Base-by-base conservation (phyloP, 2,888 invertebrate species). In the Chalcosyrphus nemorum region DNA sequence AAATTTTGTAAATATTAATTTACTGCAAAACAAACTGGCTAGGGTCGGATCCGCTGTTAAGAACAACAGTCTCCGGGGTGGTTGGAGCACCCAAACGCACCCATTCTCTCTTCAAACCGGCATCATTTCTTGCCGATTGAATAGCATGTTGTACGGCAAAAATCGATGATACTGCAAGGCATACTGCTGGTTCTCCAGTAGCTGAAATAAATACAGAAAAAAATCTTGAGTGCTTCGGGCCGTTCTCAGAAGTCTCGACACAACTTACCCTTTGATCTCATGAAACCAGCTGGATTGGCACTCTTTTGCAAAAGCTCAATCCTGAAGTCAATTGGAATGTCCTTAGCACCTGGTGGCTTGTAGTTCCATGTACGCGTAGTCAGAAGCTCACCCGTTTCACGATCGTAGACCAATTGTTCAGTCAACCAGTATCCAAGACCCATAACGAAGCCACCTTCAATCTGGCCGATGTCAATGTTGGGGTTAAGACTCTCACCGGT, bases 361-460 rank as follows among this genome's bases (percentile, higher is more conserved):
- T 96, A 96, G 56, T 93, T 95, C 97, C 97, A 97, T 2, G 97
- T 96, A 61, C 96, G 93, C 87, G 95, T 94, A 0, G 96, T 96
- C 4, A 95, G 92, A 5, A 96, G 89, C 86, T 93, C 92, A 0
- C 96, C 97, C 2, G 93, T 94, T 11, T 92, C 89, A 2, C 93
- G 91, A 86, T 95, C 94, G 80, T 93, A 95, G 0, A 94, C 90
- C 19, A 95, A 89, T 86, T 95, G 94, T 88, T 97, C 97, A 0
- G 93, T 93, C 0, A 96, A 95, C 94, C 95, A 96, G 87, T 95
- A 95, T 1, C 97, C 97, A 9, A 93, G 90, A 43, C 93, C 96
- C 95, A 96, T 96, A 0, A 95, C 92, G 86, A 96, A 96, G 0
- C 95, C 95, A 1, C 97, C 97, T 91, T 96, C 95, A n/a, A 95